Conservation (phyloP, 53 echinoderm and acorn worm species). For the Holothuria leucospilota region DNA sequence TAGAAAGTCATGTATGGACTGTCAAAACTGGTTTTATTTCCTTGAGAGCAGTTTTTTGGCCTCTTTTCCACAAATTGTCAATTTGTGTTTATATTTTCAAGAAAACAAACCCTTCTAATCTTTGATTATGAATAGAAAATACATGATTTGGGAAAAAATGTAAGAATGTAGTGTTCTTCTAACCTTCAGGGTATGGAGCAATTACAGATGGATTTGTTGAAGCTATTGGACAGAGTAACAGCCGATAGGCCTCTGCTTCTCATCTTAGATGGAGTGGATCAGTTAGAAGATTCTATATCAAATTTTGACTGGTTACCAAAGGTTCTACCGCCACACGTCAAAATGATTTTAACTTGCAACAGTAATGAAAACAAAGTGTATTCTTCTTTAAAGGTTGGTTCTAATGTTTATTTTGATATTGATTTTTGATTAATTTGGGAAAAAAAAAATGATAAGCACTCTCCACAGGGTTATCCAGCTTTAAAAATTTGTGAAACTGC, state of each 20-base stretch:
- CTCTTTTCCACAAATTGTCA: too few species aligned
- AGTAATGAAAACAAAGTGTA: conserved; percentile 63
- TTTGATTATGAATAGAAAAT: too few species aligned
- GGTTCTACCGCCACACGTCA: conserved; percentile 80
- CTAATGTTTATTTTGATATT: neutral
- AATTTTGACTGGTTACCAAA: conserved; percentile 87
- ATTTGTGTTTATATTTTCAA: too few species aligned
- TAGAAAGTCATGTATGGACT: too few species aligned
- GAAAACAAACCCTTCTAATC: too few species aligned
- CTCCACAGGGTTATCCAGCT: too few species aligned
- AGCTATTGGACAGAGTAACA: conserved; percentile 83
- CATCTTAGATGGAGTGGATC: conserved; percentile 91
- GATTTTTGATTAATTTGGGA: too few species aligned
- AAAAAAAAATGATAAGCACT: too few species aligned
- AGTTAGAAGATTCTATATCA: conserved; percentile 62
- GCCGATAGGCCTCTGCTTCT: conserved; percentile 90
- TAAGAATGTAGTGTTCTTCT: neutral
- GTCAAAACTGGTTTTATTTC: too few species aligned
- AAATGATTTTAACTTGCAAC: conserved; percentile 85
- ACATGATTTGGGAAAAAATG: too few species aligned
- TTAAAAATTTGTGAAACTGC: too few species aligned
- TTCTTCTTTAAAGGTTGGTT: conserved; percentile 75
- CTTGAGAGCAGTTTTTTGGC: too few species aligned
- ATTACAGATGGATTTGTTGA: conserved; percentile 76
- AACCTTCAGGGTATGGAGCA: conserved; percentile 80